Conservation (phyloP, 1,140 invertebrate genomes). For the Lutraria rhynchaena region DNA sequence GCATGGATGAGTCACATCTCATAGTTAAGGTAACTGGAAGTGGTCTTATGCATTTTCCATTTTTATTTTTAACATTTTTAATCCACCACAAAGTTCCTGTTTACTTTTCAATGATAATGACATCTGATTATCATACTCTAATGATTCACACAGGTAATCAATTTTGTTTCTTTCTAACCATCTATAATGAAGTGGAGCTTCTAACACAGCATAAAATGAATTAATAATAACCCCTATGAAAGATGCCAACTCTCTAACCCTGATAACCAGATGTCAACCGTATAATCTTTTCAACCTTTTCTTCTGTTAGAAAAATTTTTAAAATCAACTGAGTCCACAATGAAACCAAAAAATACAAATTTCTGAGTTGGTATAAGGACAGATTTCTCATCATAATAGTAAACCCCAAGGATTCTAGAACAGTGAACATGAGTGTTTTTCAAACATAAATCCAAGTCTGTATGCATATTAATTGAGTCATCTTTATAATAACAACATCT, state of each 20-base stretch:
- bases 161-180: constrained; percentile 31
- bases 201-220: too few species aligned
- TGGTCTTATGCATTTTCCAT: constrained; percentile 28
- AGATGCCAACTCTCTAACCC: not conserved
- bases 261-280: not conserved
- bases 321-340: constrained; percentile 14
- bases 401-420: constrained; percentile 5
- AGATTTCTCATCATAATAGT: not conserved
- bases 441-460: not conserved
- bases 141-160: not conserved
- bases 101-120: not conserved
- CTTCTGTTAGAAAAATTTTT: constrained; percentile 17
- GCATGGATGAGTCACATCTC: constrained; percentile 21
- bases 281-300: constrained; percentile 13
- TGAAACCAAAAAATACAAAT: constrained; percentile 6
- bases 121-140: constrained; percentile 1
- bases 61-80: constrained; percentile 28
- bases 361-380: not conserved
- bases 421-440: not conserved
- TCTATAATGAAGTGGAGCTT: constrained; percentile 33
- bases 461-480: constrained; percentile 18
- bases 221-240: constrained; percentile 27
- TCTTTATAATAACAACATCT: constrained; percentile 24
- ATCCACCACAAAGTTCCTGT: constrained; percentile 37
- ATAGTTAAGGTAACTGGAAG: not conserved